Percentiles rank a stretch among this genome's conserved stretches.
These are phyloP conservation scores for Dasyprocta punctata DNA, from an alignment of 2,113 vertebrate species.

Conservation along the genomic window DNA sequence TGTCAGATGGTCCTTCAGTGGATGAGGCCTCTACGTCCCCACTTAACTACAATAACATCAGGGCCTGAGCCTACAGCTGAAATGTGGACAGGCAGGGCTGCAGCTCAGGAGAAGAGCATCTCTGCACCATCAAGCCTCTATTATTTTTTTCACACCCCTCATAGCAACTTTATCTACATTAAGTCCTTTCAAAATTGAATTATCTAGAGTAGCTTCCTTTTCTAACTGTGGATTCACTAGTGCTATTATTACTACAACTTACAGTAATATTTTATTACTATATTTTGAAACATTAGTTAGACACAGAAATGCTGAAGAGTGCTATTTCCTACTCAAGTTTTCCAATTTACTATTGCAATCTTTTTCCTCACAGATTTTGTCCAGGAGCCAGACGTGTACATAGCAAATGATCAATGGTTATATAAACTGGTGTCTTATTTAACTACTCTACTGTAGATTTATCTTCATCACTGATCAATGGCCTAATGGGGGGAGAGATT, in stretches of 20 bases:
- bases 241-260: not conserved
- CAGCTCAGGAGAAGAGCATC: not conserved
- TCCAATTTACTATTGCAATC: not conserved
- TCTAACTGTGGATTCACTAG: not conserved
- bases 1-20: accelerated
- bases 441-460: constrained; percentile 2
- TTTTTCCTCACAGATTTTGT: not conserved
- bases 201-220: not conserved
- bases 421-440: constrained; percentile 29
- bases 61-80: not conserved
- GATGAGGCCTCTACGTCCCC: too few species aligned
- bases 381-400: not conserved
- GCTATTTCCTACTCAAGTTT: not conserved
- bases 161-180: not conserved
- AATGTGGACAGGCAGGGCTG: too few species aligned
- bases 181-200: not conserved
- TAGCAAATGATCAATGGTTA: constrained; percentile 33
- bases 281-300: not conserved
- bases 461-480: constrained; percentile 36
- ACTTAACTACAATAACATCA: not conserved
- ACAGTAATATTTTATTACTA: not conserved
- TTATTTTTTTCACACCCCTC: not conserved
- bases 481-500: constrained; percentile 24
- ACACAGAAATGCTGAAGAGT: not conserved
- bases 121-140: not conserved